phyloP scores from a whole-genome alignment of 2,888 invertebrate species.

The Ormyrus nitidulus region DNA sequence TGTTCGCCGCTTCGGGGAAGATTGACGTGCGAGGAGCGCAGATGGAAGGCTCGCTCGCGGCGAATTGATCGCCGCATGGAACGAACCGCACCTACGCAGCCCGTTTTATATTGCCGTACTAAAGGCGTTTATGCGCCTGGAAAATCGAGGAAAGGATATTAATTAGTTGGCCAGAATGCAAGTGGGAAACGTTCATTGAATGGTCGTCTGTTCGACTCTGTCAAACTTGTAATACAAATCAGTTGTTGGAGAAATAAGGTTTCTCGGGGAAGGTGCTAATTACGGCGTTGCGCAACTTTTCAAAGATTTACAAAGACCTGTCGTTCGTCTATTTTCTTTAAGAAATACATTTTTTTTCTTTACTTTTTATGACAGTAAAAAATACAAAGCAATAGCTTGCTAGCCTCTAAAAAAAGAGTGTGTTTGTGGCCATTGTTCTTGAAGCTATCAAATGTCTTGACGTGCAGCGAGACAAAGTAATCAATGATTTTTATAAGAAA shows the following conservation, averaged over 20 bases:
- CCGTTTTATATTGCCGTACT: constrained; percentile 1
- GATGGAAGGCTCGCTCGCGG: constrained; percentile 40
- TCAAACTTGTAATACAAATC: no score
- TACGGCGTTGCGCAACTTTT: neutral
- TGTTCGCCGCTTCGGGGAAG: neutral
- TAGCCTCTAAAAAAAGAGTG: no score
- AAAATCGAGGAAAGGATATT: constrained; percentile 31
- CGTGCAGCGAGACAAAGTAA: no score
- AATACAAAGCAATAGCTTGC: no score
- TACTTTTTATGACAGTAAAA: no score
- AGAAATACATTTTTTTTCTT: no score
- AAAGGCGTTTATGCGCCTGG: neutral
- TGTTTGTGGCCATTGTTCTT: no score
- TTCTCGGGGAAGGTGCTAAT: neutral
- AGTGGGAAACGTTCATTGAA: neutral
- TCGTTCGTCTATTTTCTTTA: no score
- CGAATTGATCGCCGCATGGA: constrained; percentile 4
- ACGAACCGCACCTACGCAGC: constrained; percentile 36
- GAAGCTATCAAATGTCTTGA: no score
- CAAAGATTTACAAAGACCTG: no score
- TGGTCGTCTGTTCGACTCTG: neutral
- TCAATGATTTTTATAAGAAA: no score
- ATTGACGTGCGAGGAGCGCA: constrained; percentile 10
- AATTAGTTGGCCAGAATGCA: neutral
- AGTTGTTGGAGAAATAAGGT: neutral